Evolutionary conservation across 2,888 invertebrate species (phyloP).

Genomic region (Heterodera filipjevi): DNA sequence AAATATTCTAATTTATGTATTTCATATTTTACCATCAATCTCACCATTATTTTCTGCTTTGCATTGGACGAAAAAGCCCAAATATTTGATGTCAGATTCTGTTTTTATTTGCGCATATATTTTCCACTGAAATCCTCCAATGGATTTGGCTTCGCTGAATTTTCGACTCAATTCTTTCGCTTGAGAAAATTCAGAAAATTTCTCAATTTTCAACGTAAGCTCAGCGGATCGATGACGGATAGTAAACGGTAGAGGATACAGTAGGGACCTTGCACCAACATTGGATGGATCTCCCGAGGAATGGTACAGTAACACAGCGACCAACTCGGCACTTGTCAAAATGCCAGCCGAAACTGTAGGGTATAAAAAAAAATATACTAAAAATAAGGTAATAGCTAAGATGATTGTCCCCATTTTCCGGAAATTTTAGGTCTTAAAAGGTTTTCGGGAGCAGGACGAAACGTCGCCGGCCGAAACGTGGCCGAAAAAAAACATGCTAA

Average conservation of each 20-base stretch:
- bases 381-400: too few species aligned
- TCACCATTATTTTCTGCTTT: slow-evolving; percentile 83
- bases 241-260: not conserved
- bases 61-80: slow-evolving; percentile 80
- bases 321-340: not conserved
- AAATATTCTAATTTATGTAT: too few species aligned
- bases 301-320: not conserved
- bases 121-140: slow-evolving; percentile 91
- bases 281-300: not conserved
- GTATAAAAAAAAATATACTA: too few species aligned
- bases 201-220: slow-evolving; percentile 81
- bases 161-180: slow-evolving; percentile 35
- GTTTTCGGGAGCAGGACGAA: too few species aligned
- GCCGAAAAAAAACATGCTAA: too few species aligned
- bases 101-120: slow-evolving; percentile 95
- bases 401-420: too few species aligned
- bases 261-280: too few species aligned
- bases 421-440: too few species aligned
- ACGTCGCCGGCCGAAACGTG: too few species aligned
- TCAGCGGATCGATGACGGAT: not conserved
- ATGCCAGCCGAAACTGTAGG: not conserved
- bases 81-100: slow-evolving; percentile 55
- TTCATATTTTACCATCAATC: not conserved
- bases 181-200: slow-evolving; percentile 81
- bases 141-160: slow-evolving; percentile 76